Evolutionary conservation across 92 coral and sea anemone species (phyloP).

Genomic region (Porites cylindrica): DNA sequence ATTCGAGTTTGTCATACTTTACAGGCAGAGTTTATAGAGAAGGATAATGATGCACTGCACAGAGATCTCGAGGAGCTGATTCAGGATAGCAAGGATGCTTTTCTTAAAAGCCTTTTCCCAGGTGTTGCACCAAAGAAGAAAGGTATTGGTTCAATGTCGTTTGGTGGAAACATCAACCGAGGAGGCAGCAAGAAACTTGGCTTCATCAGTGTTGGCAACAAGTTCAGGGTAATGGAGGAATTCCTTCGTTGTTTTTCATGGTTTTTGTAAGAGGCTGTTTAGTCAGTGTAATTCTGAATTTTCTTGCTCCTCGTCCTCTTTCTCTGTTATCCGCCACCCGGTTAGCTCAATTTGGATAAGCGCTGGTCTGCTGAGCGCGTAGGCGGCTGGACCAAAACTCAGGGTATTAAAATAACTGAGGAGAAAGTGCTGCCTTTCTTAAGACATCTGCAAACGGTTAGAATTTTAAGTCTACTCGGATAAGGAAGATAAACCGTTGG

Average conservation of each 20-base stretch:
- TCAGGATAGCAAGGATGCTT: constrained; percentile 92
- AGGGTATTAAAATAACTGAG: no score
- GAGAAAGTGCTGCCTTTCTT: no score
- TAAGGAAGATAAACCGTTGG: no score
- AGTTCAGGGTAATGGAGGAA: constrained; percentile 81
- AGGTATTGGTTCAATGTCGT: constrained; percentile 67
- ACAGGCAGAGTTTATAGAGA: constrained; percentile 89
- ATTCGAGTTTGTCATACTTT: neutral
- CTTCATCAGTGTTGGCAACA: constrained; percentile 92
- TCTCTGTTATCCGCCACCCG: no score
- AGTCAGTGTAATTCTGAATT: no score
- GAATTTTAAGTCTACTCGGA: no score
- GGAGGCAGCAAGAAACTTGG: constrained; percentile 92
- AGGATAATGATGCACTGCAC: constrained; percentile 97
- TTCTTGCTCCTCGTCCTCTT: no score
- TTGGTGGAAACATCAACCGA: constrained; percentile 60
- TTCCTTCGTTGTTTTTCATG: neutral
- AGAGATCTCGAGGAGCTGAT: constrained; percentile 89
- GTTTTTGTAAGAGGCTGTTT: neutral
- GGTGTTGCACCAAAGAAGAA: constrained; percentile 56
- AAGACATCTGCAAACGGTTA: no score
- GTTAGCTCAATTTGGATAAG: no score
- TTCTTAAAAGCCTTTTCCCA: constrained; percentile 94
- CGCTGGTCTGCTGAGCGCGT: no score
- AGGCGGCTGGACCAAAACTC: no score